Evolutionary conservation across 2,113 vertebrate genomes (phyloP), one percentile per base, ranked within the genome.

Genomic region (Brienomyrus brachyistius): DNA sequence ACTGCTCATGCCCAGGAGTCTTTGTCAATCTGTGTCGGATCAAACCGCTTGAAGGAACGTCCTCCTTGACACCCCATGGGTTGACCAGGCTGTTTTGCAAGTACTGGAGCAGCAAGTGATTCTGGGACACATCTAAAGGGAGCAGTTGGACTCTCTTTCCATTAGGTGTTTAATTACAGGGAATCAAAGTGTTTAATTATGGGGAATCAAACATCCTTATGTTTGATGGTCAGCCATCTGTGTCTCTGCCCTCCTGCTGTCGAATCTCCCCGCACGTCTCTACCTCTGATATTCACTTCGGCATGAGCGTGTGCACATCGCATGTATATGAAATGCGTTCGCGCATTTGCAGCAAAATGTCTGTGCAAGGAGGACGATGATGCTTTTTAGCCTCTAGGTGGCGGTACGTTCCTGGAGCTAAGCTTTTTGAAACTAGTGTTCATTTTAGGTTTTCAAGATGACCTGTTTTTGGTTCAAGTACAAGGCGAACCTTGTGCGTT

Each of bases 151-250:
- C 90, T 94, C 92, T 91, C 92, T 90, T 94, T 91, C 92, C 93
- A 95, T 95, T 95, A 94, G 92, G 92, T 94, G 93, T 94, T 95
- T 94, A 94, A 94, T 95, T 95, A 94, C 91, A 92, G 91, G 90
- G 92, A 95, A 95, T 95, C 92, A 94, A 94, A 94, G 93, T 95
- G 94, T 95, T 95, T 96, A 94, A 96, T 95, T 94, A 94, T 91
- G 90, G 92, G 88, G 92, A 95, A 95, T 94, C 92, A 94, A 95
- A 93, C 91, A 94, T 77, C 92, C 94, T 94, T 92, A 93, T 93
- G 92, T 94, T 93, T 94, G 93, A 94, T 92, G 93, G 94, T 95
- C 94, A 94, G 91, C 93, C 94, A 95, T 95, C 94, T 95, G 95
- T 92, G 90, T 91, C 90, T 92, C 89, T 56, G 50, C 54, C 88